These are phyloP conservation scores for Theodoxus fluviatilis DNA, from an alignment of 2,888 invertebrate genomes.

Conservation along the genomic window DNA sequence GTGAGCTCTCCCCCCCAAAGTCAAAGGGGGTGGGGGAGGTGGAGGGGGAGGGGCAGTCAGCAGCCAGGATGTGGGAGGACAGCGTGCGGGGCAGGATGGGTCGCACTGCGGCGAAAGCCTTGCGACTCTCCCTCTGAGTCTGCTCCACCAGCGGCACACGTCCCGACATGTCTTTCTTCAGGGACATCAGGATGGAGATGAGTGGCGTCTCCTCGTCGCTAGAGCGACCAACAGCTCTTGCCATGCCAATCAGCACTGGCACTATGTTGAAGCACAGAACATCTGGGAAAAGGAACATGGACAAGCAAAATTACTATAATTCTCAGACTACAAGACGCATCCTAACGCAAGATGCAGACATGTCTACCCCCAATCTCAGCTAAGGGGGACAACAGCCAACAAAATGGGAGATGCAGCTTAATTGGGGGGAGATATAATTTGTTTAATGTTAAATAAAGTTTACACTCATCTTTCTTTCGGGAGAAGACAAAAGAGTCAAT, in stretches of 20 bases:
- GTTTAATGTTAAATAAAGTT: neutral
- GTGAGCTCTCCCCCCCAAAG: slow-evolving; percentile 8
- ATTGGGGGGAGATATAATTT: neutral
- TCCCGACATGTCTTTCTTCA: neutral
- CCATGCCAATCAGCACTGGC: slow-evolving; percentile 86
- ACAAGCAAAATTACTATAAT: neutral
- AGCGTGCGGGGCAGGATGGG: slow-evolving; percentile 91
- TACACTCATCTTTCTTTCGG: neutral
- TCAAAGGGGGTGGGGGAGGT: slow-evolving; percentile 32
- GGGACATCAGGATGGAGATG: slow-evolving; percentile 70
- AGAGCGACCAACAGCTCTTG: slow-evolving; percentile 90
- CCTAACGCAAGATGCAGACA: no score
- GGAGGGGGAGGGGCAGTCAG: slow-evolving; percentile 39
- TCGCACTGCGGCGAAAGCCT: slow-evolving; percentile 69
- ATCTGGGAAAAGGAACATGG: slow-evolving; percentile 64
- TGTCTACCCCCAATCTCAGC: no score
- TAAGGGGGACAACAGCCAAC: no score
- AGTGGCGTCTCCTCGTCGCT: slow-evolving; percentile 78
- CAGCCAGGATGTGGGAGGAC: slow-evolving; percentile 68
- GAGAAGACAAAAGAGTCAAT: neutral
- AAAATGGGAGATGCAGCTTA: neutral
- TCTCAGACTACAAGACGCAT: neutral
- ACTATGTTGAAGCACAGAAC: slow-evolving; percentile 84
- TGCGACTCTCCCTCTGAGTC: slow-evolving; percentile 7
- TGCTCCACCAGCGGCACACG: neutral